Evolutionary conservation across 2,888 invertebrate species (phyloP).

Genomic region (Barypeithes pellucidus): DNA sequence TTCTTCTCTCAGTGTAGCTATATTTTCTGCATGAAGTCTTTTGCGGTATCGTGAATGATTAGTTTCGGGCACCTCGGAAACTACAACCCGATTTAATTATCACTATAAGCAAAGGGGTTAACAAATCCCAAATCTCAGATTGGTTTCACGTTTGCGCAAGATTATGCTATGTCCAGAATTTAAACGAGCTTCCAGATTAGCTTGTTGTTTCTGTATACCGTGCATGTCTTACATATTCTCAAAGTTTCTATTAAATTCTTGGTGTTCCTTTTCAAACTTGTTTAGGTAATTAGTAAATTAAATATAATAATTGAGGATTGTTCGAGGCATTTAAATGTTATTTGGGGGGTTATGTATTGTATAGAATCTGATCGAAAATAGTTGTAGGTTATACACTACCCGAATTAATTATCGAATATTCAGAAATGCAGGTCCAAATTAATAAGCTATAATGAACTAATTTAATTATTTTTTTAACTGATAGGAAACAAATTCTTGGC

Average conservation of each 20-base stretch:
- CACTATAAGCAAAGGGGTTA: conserved; percentile 19
- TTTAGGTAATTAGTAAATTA: background rate
- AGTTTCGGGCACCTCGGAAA: conserved; percentile 7
- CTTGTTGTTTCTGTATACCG: conserved; percentile 34
- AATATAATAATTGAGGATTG: no score
- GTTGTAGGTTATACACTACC: no score
- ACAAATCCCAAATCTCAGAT: conserved; percentile 37
- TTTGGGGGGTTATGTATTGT: no score
- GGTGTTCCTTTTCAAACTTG: background rate
- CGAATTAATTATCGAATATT: no score
- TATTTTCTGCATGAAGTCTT: background rate
- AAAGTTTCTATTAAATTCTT: conserved; percentile 26
- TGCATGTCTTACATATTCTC: conserved; percentile 40
- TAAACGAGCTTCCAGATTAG: conserved; percentile 42
- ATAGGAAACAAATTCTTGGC: no score
- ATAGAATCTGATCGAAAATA: no score
- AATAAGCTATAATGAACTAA: no score
- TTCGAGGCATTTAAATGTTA: no score
- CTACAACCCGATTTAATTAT: conserved; percentile 9
- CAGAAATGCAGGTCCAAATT: no score
- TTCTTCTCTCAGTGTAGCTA: no score
- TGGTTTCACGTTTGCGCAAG: conserved; percentile 42
- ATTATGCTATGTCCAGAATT: conserved; percentile 45
- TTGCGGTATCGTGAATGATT: background rate
- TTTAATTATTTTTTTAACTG: no score